These are phyloP conservation scores for Protula sp. DNA, from an alignment of 2,888 invertebrate species.

Conservation along the genomic window DNA sequence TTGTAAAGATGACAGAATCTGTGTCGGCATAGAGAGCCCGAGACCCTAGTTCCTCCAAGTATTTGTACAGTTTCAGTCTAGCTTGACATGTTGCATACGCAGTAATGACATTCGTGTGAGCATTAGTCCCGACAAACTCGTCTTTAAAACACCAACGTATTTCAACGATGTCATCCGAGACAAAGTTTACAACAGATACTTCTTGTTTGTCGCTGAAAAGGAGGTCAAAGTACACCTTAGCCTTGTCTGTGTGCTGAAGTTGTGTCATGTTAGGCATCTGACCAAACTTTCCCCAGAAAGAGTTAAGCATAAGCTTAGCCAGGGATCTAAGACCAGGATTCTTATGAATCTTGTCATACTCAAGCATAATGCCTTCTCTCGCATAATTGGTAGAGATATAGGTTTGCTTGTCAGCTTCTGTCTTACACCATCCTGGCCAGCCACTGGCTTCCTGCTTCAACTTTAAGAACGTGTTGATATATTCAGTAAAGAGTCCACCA, in stretches of 20 bases:
- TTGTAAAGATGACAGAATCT: constrained; percentile 41
- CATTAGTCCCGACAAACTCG: neutral
- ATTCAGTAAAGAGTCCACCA: constrained; percentile 30
- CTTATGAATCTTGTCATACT: too few relatives aligned
- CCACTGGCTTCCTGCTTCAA: constrained; percentile 25
- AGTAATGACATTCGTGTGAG: constrained; percentile 22
- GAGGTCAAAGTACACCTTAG: neutral
- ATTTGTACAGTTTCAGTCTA: constrained; percentile 38
- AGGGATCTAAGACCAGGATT: constrained; percentile 25
- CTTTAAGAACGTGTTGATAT: constrained; percentile 29
- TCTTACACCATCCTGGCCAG: constrained; percentile 19
- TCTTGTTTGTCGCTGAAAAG: neutral
- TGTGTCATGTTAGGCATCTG: constrained; percentile 2
- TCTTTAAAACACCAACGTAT: neutral
- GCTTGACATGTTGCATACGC: constrained; percentile 46
- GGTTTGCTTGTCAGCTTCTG: constrained; percentile 18
- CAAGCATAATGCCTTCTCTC: too few relatives aligned
- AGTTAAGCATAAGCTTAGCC: constrained; percentile 25
- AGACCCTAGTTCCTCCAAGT: constrained; percentile 35
- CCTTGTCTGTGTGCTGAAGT: neutral
- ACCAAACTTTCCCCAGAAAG: constrained; percentile 30
- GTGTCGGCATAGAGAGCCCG: constrained; percentile 49
- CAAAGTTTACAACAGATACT: neutral
- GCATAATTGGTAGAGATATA: too few relatives aligned
- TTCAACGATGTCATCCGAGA: neutral